Evolutionary conservation across 1,140 invertebrate genomes (phyloP), one percentile per base, ranked within the genome.

Genomic region (Eupristina koningsbergeri): DNA sequence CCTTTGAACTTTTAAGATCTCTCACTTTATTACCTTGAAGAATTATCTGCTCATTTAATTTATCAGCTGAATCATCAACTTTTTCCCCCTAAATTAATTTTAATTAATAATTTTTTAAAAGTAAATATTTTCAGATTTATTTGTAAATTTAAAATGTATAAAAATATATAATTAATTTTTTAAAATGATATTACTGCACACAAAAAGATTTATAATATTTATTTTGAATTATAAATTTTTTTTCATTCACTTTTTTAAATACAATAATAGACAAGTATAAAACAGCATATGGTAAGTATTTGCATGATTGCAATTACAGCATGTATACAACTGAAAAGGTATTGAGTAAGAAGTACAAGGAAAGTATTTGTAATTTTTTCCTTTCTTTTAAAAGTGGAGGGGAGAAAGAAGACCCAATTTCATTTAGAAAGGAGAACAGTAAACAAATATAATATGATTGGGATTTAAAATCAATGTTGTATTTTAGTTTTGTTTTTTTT

Each of bases 1-100:
- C 91, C 85, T 94, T 94, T 36, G 88, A 89, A 17, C 89, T 69
- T 89, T 96, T 96, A 31, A 94, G 29, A 76, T 85, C 31, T n/a
- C 88, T 86, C 3, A 89, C 85, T 87, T 86, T 88, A 36, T 88
- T 82, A 0, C 88, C 89, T 85, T 89, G 89, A n/a, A 80, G 76
- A 7, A 75, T 58, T 61, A 89, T 88, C 39, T 63, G 64, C 67
- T 71, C 53, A 17, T 79, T 86, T 73, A 85, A 61, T 39, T 73
- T 78, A 41, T 0, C 17, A 61, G 77, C 47, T 47, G 73, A 50
- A 3, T 0, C 11, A 31, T 45, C 39, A n/a, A 29, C 22, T 73
- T 73, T 45, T 11, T 19, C 13, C 45, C 6, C 39, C 69, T 73
- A 73, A 26, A 26, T 8, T 15, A 61, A 64, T 2, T 34, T 2